phyloP scores from a whole-genome alignment of 1,140 invertebrate genomes.

The Heterodera carotae region DNA sequence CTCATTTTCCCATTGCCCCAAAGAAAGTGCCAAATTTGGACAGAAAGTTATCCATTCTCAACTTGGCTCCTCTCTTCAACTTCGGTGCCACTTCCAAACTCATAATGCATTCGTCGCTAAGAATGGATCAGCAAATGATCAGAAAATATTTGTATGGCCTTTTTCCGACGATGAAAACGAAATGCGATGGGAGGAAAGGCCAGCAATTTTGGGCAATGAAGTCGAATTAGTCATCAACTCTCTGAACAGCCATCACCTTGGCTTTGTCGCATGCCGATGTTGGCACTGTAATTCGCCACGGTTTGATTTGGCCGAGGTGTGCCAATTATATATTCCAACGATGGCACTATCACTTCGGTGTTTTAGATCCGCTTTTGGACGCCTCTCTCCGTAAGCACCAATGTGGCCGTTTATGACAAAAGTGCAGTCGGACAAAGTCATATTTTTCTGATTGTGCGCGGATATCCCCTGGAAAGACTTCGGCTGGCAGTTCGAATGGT shows the following conservation, averaged over 20 bases:
- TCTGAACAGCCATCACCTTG: constrained; percentile 27
- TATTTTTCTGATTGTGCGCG: constrained; percentile 39
- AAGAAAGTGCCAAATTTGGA: neutral
- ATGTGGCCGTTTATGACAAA: constrained; percentile 1
- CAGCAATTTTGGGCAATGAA: neutral
- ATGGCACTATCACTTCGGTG: neutral
- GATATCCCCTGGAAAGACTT: constrained; percentile 47
- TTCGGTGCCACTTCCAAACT: constrained; percentile 12
- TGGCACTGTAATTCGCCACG: constrained; percentile 30
- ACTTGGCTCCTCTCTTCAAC: constrained; percentile 4
- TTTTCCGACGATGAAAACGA: neutral
- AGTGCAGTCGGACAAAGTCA: constrained; percentile 21
- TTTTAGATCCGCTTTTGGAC: constrained; percentile 36
- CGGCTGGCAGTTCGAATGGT: constrained; percentile 35
- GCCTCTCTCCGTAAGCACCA: constrained; percentile 30
- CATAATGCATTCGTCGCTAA: neutral
- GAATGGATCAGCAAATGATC: neutral
- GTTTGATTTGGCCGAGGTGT: constrained; percentile 32
- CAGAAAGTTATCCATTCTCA: neutral
- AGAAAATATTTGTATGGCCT: constrained; percentile 4
- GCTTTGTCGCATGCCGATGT: constrained; percentile 31
- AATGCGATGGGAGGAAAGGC: constrained; percentile 1
- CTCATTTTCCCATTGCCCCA: constrained; percentile 17
- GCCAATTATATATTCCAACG: neutral
- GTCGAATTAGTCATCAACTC: constrained; percentile 5